phyloP scores from a whole-genome alignment of 2,113 vertebrate species.

The Nansenia antarctica region DNA sequence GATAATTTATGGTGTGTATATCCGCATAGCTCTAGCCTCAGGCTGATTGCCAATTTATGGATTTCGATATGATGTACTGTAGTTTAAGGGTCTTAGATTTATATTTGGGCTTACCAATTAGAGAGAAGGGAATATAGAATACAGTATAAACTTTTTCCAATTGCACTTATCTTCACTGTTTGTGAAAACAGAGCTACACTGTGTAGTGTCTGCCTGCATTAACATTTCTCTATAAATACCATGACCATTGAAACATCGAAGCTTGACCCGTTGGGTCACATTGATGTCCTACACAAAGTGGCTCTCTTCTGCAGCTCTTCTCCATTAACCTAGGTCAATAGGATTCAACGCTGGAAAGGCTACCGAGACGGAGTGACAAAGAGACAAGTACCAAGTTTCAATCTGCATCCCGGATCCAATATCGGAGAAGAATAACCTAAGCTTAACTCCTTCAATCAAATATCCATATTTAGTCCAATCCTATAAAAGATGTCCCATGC shows the following conservation, averaged over 20 bases:
- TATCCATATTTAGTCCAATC: not conserved
- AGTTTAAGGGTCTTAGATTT: too few species aligned
- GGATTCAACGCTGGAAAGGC: not conserved
- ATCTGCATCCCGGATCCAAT: not conserved
- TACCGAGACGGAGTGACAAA: not conserved
- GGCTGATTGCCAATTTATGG: too few species aligned
- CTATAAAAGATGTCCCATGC: not conserved
- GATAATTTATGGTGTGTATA: too few species aligned
- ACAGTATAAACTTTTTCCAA: too few species aligned
- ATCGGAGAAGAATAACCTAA: not conserved
- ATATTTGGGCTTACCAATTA: too few species aligned
- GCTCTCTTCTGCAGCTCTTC: slow-evolving; percentile 22
- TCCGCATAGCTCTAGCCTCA: too few species aligned
- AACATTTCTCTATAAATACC: too few species aligned
- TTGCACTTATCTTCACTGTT: too few species aligned
- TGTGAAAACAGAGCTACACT: too few species aligned
- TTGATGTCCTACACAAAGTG: slow-evolving; percentile 25
- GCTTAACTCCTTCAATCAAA: not conserved
- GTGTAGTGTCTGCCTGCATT: too few species aligned
- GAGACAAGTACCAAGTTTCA: not conserved
- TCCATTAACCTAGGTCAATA: slow-evolving; percentile 43
- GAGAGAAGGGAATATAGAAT: too few species aligned
- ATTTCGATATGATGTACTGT: too few species aligned
- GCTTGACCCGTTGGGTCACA: slow-evolving; percentile 26
- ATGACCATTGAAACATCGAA: slow-evolving; percentile 19